Evolutionary conservation across 1,140 invertebrate species (phyloP).

Genomic region (Drosophila auraria): DNA sequence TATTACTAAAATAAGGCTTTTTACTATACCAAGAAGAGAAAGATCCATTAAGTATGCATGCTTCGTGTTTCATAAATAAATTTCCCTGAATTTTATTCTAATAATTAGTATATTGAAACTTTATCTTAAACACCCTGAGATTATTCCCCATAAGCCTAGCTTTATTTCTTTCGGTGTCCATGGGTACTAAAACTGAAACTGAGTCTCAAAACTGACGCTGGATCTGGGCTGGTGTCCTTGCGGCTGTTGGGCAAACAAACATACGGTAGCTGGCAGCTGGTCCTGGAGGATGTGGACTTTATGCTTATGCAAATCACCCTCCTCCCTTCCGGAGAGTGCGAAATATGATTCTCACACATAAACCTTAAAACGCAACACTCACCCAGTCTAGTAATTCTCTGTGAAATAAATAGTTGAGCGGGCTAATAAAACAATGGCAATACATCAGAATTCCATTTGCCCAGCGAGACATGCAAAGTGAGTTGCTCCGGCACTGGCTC

Average conservation of each 20-base stretch:
- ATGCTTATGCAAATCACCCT: conserved; percentile 79
- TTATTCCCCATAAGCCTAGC: too few species aligned
- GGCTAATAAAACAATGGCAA: conserved; percentile 58
- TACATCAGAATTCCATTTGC: conserved; percentile 78
- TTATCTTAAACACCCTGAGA: too few species aligned
- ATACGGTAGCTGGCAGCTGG: conserved; percentile 41
- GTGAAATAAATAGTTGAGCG: conserved; percentile 57
- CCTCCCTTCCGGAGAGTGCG: conserved; percentile 68
- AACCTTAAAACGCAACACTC: conserved; percentile 61
- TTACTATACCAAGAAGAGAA: too few species aligned
- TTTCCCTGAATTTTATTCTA: too few species aligned
- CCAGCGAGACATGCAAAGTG: conserved; percentile 45
- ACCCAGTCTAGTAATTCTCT: conserved; percentile 28
- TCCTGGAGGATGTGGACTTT: conserved; percentile 65
- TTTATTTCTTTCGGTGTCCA: conserved; percentile 4
- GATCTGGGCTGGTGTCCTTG: conserved; percentile 29
- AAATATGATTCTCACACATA: conserved; percentile 72
- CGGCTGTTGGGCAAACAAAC: conserved; percentile 42
- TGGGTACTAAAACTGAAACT: neutral
- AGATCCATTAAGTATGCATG: too few species aligned
- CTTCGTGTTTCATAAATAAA: too few species aligned
- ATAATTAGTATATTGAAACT: too few species aligned
- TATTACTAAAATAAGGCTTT: too few species aligned
- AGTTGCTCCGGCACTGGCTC: conserved; percentile 17
- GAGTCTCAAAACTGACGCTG: neutral